Evolutionary conservation across 2,113 vertebrate species (phyloP).

Genomic region (Zootoca vivipara): DNA sequence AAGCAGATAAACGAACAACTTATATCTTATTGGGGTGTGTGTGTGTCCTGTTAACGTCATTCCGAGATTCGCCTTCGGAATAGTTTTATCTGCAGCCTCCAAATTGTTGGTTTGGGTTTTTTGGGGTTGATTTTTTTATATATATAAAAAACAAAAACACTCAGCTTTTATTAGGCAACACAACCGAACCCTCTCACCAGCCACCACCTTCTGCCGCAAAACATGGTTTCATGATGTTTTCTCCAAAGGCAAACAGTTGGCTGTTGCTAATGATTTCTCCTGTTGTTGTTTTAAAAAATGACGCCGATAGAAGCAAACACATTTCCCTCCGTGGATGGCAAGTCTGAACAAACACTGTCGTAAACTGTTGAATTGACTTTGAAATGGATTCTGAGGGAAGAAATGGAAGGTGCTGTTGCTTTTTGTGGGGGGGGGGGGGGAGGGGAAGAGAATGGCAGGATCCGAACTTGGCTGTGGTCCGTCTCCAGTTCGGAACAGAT

Average conservation of each 20-base stretch:
- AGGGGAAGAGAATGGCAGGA: slow-evolving; percentile 75
- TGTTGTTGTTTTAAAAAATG: slow-evolving; percentile 84
- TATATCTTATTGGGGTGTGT: slow-evolving; percentile 17
- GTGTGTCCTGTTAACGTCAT: slow-evolving; percentile 15
- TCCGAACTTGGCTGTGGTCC: slow-evolving; percentile 82
- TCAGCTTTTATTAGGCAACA: background rate
- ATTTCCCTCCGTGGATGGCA: slow-evolving; percentile 86
- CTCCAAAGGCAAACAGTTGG: slow-evolving; percentile 71
- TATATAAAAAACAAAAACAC: too few species aligned
- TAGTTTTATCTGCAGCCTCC: slow-evolving; percentile 54
- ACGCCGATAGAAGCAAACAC: slow-evolving; percentile 81
- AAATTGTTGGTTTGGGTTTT: slow-evolving; percentile 63
- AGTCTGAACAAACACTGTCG: slow-evolving; percentile 86
- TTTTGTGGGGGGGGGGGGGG: slow-evolving; percentile 43
- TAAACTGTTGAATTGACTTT: slow-evolving; percentile 87
- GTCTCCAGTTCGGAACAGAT: slow-evolving; percentile 86
- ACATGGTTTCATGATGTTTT: background rate
- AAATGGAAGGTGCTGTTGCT: slow-evolving; percentile 35
- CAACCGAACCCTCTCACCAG: slow-evolving; percentile 49
- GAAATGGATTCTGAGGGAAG: slow-evolving; percentile 79
- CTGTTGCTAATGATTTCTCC: slow-evolving; percentile 82
- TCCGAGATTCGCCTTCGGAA: slow-evolving; percentile 54
- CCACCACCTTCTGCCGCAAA: background rate
- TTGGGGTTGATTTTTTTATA: too few species aligned
- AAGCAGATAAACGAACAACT: background rate